Base-by-base conservation (phyloP, 30 jellyfish, hydroid and myxozoan genomes). In the Morbakka virulenta region DNA sequence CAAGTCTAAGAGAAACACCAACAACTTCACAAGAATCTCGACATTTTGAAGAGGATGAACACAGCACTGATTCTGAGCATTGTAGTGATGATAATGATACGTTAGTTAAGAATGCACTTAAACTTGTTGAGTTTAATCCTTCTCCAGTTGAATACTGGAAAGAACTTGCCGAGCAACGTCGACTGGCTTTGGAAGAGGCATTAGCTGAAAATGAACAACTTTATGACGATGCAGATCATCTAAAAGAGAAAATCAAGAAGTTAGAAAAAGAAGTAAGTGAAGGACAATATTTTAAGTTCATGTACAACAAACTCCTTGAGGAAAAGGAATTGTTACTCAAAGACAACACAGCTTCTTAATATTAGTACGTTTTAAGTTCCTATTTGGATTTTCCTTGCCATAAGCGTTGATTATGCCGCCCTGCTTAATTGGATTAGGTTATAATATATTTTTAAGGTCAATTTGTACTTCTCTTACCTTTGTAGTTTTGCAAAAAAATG, bases 161-260 rank as follows among this genome's bases (percentile, higher is more conserved):
- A 72, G 84, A 52, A 13, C 77, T 89, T 30, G 95, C 97, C 1
- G 97, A 89, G 72, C 87, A 89, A 57, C 50, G 97, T 33, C 76
- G 97, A 73, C 0, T 52, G 13, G 97, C 97, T 3, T 79, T 89
- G 72, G 97, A 89, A 79, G 97, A 89, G 71, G 52, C 95, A 4
- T 82, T 89, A 64, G 31, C 35, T 20, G 97, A 89, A 52, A 89
- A 89, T 41, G 97, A 89, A 51, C 87, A 89, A 53, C 86, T 89
- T 22, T 82, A 82, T 69, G 89, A 64, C 71, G 94, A 77, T 35
- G 63, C 83, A 24, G 94, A 82, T 35, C 21, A 52, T 3, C 57
- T 89, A 35, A 77, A 77, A 35, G 81, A 82, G 51, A 76, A 82
- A 76, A 51, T 77, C 23, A 66, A 34, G 22, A 62, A 32, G 14